Percentiles rank a stretch among this genome's conserved stretches.
Conservation (phyloP, 2,113 vertebrate species). For the Xyrauchen texanus region DNA sequence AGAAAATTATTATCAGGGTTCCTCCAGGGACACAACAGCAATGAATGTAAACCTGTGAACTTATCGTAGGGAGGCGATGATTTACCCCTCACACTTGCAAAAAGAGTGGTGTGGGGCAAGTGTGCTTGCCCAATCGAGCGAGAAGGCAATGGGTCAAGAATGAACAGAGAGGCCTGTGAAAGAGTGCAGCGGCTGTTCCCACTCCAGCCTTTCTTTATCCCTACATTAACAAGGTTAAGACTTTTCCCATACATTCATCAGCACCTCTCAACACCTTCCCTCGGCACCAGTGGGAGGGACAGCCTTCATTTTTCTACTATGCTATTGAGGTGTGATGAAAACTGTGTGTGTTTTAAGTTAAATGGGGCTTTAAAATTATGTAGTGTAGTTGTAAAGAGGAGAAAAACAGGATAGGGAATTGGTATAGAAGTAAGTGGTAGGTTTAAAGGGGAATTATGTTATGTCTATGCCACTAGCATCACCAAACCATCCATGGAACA, state of each 20-base stretch:
- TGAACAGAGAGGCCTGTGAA: slow-evolving; percentile 28
- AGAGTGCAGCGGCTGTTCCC: slow-evolving; percentile 23
- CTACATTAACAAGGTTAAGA: slow-evolving; percentile 42
- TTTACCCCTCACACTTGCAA: slow-evolving; percentile 43
- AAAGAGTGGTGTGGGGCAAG: slow-evolving; percentile 2
- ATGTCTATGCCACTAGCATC: too few relatives aligned
- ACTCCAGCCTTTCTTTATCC: slow-evolving; percentile 9
- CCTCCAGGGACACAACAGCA: slow-evolving; percentile 36
- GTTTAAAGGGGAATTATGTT: too few relatives aligned
- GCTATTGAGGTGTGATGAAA: slow-evolving; percentile 38
- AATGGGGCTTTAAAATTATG: slow-evolving; percentile 4
- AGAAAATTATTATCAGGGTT: slow-evolving; percentile 51
- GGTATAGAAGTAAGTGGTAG: not conserved
- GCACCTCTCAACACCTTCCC: slow-evolving; percentile 22
- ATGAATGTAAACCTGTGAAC: slow-evolving; percentile 47
- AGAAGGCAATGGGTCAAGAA: slow-evolving; percentile 39
- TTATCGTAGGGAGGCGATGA: slow-evolving; percentile 35
- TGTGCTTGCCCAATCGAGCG: slow-evolving; percentile 26
- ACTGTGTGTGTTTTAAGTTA: slow-evolving; percentile 10
- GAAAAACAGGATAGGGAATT: not conserved
- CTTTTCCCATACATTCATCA: slow-evolving; percentile 34
- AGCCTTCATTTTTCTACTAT: slow-evolving; percentile 11
- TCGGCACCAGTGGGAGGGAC: slow-evolving; percentile 3
- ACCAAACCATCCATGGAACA: too few relatives aligned
- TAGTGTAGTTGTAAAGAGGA: not conserved